These are phyloP conservation scores for Pseudobourletiella spinata DNA, from an alignment of 1,140 invertebrate species.

Conservation along the genomic window DNA sequence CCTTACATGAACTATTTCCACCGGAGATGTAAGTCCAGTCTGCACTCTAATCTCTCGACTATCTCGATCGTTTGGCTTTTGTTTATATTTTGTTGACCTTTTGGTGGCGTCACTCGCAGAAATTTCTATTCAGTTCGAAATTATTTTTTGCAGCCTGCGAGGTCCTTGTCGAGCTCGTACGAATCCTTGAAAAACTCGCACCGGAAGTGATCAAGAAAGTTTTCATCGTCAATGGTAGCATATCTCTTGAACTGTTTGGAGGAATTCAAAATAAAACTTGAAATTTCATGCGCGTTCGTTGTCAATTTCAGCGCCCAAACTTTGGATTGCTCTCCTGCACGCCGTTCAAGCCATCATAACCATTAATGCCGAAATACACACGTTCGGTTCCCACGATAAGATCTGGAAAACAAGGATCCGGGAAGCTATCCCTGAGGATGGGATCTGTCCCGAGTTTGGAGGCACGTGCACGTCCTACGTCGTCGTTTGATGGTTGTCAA, in stretches of 20 bases:
- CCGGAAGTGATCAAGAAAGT: conserved; percentile 3
- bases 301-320: neutral
- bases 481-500: too few relatives aligned
- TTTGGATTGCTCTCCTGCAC: neutral
- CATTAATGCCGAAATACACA: neutral
- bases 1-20: neutral
- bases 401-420: neutral
- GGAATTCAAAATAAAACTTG: too few relatives aligned
- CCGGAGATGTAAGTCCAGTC: neutral
- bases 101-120: too few relatives aligned
- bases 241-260: too few relatives aligned
- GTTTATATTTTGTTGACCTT: too few relatives aligned
- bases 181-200: neutral
- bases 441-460: conserved; percentile 1
- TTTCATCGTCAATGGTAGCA: neutral
- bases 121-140: too few relatives aligned
- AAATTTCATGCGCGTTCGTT: too few relatives aligned
- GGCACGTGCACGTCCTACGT: neutral
- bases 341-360: neutral
- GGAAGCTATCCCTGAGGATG: neutral
- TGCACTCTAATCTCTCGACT: neutral
- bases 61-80: neutral
- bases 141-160: neutral
- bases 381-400: neutral
- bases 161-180: neutral